Evolutionary conservation across 1,140 invertebrate species (phyloP), one percentile per base, ranked within the genome.

Genomic region (Leptoteleia sp.): DNA sequence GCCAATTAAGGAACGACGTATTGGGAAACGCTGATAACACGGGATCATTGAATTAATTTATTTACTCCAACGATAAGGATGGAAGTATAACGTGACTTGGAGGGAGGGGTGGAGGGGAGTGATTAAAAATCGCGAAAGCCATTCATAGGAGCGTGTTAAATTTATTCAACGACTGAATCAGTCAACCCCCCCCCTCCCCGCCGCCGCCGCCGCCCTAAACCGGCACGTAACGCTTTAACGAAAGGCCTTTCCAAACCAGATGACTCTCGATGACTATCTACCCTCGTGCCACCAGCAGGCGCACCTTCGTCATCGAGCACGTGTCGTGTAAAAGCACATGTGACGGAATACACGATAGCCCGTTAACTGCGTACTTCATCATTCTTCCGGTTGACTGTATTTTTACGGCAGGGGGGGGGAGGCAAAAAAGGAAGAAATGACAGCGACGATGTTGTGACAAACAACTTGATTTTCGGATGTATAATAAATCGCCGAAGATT

Each of bases 181-280:
- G 73, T 6, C n/a, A n/a, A n/a, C n/a, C n/a, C n/a, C n/a, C n/a
- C n/a, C n/a, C n/a, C n/a, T n/a, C n/a, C n/a, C n/a, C n/a, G n/a
- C n/a, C n/a, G n/a, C n/a, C n/a, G n/a, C n/a, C n/a, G n/a, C 79
- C 54, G 57, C 73, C 47, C 52, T 55, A 59, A 62, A 71, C 50
- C 42, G 33, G 67, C 72, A 80, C 68, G 82, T 83, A 85, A 85
- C 82, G 80, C 84, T 89, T 87, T 88, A 88, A 87, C 84, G 87
- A 87, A 83, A 82, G 72, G 65, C 81, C 79, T 79, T 80, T 77
- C 64, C 57, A 38, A 71, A 68, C 84, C 87, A 88, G 87, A 89
- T 88, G 87, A 89, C 87, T 89, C 83, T 79, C 68, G 87, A 89
- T 89, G 83, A 67, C 64, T 88, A 89, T 88, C 87, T 89, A 86